Percentiles rank a stretch among this genome's conserved stretches.
These are phyloP conservation scores for Ceuthmochares aereus DNA, from an alignment of 2,113 vertebrate genomes.

Conservation along the genomic window DNA sequence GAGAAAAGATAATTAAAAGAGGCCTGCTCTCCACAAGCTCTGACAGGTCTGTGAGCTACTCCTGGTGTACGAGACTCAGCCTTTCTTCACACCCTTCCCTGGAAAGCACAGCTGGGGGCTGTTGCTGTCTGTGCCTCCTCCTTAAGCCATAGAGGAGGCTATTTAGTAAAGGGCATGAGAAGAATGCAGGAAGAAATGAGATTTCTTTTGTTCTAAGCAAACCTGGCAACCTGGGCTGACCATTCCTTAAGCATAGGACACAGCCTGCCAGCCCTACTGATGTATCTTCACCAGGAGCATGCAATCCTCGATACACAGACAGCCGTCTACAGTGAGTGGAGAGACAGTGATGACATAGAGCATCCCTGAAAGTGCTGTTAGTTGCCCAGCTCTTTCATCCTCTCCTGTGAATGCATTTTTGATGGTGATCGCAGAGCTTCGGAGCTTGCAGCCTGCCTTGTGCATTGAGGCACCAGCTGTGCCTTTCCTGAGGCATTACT, in stretches of 20 bases:
- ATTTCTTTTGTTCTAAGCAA: slow-evolving; percentile 8
- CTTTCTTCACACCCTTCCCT: fast-evolving
- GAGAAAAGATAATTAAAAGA: not conserved
- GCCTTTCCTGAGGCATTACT: not conserved
- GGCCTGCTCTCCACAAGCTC: not conserved
- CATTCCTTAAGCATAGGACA: not conserved
- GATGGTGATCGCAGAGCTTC: slow-evolving; percentile 18
- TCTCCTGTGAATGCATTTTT: slow-evolving; percentile 68
- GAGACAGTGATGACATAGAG: slow-evolving; percentile 69
- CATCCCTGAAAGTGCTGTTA: slow-evolving; percentile 30
- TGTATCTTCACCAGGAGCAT: fast-evolving
- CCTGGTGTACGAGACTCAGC: fast-evolving
- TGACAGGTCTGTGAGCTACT: not conserved
- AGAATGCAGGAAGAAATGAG: not conserved
- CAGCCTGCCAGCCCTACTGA: not conserved
- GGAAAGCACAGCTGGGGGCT: not conserved
- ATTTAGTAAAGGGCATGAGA: not conserved
- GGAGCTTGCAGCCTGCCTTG: slow-evolving; percentile 33
- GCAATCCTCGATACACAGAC: fast-evolving
- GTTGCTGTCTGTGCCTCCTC: not conserved
- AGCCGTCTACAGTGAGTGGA: fast-evolving
- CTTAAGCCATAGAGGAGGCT: not conserved
- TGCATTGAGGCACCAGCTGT: slow-evolving; percentile 58
- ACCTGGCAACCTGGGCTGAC: not conserved
- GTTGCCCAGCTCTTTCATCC: slow-evolving; percentile 49